Evolutionary conservation across 2,797 vertebrate species (phyloP).

Genomic region (Xerus rutilus): DNA sequence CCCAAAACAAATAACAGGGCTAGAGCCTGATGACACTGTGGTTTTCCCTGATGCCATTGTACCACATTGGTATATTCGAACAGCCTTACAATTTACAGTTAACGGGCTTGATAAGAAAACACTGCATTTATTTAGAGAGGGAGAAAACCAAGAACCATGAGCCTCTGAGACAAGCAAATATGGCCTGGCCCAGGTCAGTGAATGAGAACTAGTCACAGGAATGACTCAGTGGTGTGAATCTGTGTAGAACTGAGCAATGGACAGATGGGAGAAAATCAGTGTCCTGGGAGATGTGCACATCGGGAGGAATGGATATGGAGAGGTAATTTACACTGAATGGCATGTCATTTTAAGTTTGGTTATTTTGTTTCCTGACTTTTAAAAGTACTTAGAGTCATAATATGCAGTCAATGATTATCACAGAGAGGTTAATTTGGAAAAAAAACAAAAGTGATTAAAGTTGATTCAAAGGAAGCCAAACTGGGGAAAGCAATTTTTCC

Average conservation of each 20-base stretch:
- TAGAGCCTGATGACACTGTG: not conserved
- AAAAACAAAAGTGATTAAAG: not conserved
- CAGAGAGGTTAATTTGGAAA: not conserved
- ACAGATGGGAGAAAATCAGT: not conserved
- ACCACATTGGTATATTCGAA: not conserved
- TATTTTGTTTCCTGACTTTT: conserved; percentile 41
- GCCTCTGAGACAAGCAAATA: not conserved
- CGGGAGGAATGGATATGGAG: not conserved
- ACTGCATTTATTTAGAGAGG: not conserved
- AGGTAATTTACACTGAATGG: not conserved
- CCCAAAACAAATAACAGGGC: not conserved
- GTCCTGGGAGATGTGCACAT: not conserved
- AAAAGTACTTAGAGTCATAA: not conserved
- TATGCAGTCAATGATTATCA: not conserved
- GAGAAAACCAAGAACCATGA: not conserved
- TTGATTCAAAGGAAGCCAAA: not conserved
- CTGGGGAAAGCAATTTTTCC: not conserved
- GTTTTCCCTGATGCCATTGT: not conserved
- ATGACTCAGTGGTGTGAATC: not conserved
- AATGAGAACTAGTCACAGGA: no score
- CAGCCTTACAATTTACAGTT: not conserved
- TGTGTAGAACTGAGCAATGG: not conserved
- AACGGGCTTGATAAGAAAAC: not conserved
- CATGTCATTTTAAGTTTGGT: not conserved
- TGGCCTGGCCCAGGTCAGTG: not conserved